These are phyloP conservation scores for Pseudoips prasinana DNA, from an alignment of 2,888 invertebrate species.

Conservation along the genomic window DNA sequence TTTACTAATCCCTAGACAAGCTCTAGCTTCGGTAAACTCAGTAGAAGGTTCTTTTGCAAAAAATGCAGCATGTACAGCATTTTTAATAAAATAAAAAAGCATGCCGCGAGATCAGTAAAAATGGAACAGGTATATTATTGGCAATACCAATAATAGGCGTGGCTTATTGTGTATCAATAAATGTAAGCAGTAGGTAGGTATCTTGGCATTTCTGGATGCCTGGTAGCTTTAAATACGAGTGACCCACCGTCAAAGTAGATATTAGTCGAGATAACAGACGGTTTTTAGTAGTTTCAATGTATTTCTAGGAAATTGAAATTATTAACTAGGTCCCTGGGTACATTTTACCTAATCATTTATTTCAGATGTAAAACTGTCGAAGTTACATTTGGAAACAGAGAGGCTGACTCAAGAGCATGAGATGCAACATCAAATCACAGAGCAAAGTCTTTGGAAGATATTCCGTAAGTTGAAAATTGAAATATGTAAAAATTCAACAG, in stretches of 20 bases:
- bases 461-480: conserved; percentile 39
- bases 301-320: too few species aligned
- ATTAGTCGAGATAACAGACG: too few species aligned
- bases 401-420: conserved; percentile 20
- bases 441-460: conserved; percentile 32
- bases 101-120: not conserved
- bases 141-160: conserved; percentile 10
- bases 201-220: conserved; percentile 5
- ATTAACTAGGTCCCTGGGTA: too few species aligned
- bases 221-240: conserved; percentile 12
- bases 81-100: too few species aligned
- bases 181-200: not conserved
- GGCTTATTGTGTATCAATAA: not conserved
- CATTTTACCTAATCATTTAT: too few species aligned
- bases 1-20: too few species aligned
- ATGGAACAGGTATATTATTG: conserved; percentile 16
- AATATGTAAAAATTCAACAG: too few species aligned
- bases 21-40: too few species aligned
- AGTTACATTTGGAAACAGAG: conserved; percentile 24
- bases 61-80: too few species aligned
- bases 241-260: conserved; percentile 7
- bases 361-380: conserved; percentile 22
- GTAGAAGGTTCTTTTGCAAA: too few species aligned
- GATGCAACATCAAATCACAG: conserved; percentile 6
- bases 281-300: too few species aligned